Evolutionary conservation across 37 sponge, comb jelly and placozoan genomes (phyloP), one percentile per base, ranked within the genome.

Genomic region (Agelas oroides): DNA sequence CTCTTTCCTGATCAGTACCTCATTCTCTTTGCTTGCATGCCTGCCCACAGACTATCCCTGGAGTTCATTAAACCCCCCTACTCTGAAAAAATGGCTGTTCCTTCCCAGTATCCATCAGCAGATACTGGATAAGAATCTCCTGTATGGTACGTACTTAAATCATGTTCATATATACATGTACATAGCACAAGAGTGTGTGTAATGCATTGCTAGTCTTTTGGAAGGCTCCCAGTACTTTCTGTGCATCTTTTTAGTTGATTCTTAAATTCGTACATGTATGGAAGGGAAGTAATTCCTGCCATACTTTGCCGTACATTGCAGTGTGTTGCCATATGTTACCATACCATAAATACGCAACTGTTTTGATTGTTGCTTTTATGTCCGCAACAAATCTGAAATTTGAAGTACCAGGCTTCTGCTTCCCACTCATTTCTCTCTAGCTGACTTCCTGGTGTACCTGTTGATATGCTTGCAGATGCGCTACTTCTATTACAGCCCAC

Each of bases 21-120:
- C n/a, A n/a, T n/a, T n/a, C n/a, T n/a, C n/a, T n/a, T n/a, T n/a
- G n/a, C n/a, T n/a, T n/a, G n/a, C n/a, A n/a, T n/a, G n/a, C n/a
- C n/a, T n/a, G n/a, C n/a, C n/a, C n/a, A n/a, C 53, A 89, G 89
- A 55, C 62, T 89, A 89, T 79, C 85, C 90, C 8, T 84, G 89
- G 89, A 71, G 82, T 40, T 16, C 11, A n/a, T 13, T 56, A 11
- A 32, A 55, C 56, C 53, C 46, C 16, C 6, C 74, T 25, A 31
- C 79, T 17, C 62, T 85, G 20, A 88, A 86, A 58, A 88, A 77
- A 35, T 93, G 90, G 87, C 69, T 93, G 30, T 93, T 86, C 37
- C 46, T 93, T 12, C 41, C 94, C 18, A 74, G 74, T 24, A 59
- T 73, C 55, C 40, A 41, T 5, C 61, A 40, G 20, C 82, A 83